Percentiles rank a stretch among this genome's conserved stretches.
Conservation (phyloP, 35 echinoderm and acorn worm species). For the Lytechinus variegatus region DNA sequence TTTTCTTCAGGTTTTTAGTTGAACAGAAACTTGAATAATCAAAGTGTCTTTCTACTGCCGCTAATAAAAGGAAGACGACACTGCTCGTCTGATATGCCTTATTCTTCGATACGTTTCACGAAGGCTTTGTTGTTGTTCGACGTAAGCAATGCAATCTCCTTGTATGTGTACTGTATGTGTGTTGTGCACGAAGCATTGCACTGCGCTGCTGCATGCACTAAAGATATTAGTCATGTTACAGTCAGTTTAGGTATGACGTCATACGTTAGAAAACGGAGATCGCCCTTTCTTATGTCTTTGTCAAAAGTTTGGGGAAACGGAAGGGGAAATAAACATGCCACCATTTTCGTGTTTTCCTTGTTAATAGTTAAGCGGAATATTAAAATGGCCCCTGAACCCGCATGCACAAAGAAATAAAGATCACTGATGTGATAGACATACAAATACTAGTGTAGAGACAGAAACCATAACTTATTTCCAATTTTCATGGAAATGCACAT, state of each 20-base stretch:
- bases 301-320: too few species aligned
- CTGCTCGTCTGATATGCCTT: background rate
- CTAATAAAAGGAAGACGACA: background rate
- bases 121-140: background rate
- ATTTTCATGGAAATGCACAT: too few species aligned
- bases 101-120: background rate
- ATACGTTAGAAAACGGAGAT: background rate
- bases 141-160: background rate
- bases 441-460: too few species aligned
- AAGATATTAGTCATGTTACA: background rate
- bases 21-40: background rate
- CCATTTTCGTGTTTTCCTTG: too few species aligned
- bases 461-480: too few species aligned
- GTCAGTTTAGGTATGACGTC: slow-evolving; percentile 17
- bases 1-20: background rate
- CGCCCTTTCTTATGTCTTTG: too few species aligned
- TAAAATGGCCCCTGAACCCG: too few species aligned
- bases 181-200: background rate
- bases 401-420: too few species aligned
- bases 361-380: too few species aligned
- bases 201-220: background rate
- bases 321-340: too few species aligned
- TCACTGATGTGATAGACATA: too few species aligned
- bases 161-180: background rate
- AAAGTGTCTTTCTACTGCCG: background rate